phyloP scores from a whole-genome alignment of 2,113 vertebrate genomes.

The Alethe diademata region DNA sequence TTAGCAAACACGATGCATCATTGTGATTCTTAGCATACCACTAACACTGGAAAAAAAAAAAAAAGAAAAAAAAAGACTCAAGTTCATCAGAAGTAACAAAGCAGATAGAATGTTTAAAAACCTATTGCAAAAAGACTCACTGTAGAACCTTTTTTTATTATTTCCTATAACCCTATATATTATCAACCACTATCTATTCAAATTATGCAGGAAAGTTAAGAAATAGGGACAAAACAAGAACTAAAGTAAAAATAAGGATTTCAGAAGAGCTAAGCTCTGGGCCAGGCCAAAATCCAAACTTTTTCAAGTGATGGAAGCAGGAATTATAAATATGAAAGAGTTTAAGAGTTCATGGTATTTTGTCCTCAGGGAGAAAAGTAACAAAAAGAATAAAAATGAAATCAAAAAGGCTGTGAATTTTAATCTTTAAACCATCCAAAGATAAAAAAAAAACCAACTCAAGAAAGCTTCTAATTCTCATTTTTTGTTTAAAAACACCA shows the following conservation, averaged over 20 bases:
- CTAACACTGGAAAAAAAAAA: not conserved
- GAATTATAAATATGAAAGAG: not conserved
- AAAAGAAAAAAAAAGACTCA: too few species aligned
- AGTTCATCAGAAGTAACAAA: not conserved
- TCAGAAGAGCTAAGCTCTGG: not conserved
- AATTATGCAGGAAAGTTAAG: not conserved
- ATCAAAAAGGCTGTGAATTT: not conserved
- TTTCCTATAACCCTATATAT: not conserved
- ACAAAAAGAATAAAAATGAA: not conserved
- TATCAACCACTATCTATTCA: not conserved
- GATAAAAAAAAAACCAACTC: not conserved
- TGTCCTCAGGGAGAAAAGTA: not conserved
- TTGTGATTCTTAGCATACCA: not conserved
- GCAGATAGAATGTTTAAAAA: not conserved
- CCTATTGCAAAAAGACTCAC: not conserved
- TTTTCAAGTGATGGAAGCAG: not conserved
- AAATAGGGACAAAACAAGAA: not conserved
- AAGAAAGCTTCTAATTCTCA: not conserved
- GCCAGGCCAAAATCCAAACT: not conserved
- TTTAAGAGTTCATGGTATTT: not conserved
- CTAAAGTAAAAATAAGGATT: not conserved
- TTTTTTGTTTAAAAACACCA: not conserved
- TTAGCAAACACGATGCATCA: not conserved
- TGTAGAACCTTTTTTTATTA: not conserved
- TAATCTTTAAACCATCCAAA: not conserved